Conservation (phyloP, 2,113 vertebrate genomes). For the Podarcis raffonei region DNA sequence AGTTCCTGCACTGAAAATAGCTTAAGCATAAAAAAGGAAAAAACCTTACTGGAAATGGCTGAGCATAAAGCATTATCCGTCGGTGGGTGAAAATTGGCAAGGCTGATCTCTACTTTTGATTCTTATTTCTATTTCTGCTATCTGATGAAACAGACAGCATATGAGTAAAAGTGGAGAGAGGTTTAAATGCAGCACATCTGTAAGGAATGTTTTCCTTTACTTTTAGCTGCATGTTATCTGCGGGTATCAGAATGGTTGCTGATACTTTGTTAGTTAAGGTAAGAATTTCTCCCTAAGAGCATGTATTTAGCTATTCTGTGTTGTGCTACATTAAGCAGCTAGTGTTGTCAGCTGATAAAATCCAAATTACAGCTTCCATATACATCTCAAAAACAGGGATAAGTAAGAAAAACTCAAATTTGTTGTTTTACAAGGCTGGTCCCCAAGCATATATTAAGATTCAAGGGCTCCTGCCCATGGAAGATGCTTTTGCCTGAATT, state of each 20-base stretch:
- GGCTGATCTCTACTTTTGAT: slow-evolving; percentile 19
- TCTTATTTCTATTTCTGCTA: slow-evolving; percentile 28
- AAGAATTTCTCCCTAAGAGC: neutral
- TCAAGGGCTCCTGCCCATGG: neutral
- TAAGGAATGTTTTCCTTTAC: slow-evolving; percentile 12
- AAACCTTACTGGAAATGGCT: slow-evolving; percentile 7
- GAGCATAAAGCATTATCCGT: neutral
- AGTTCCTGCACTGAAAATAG: slow-evolving; percentile 9
- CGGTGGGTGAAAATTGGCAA: neutral
- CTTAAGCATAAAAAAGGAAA: slow-evolving; percentile 13
- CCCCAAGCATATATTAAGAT: neutral
- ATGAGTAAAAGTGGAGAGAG: neutral
- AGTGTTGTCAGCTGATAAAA: neutral
- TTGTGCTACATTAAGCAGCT: slow-evolving; percentile 11
- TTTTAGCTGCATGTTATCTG: neutral
- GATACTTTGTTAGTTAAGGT: neutral
- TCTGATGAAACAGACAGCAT: slow-evolving; percentile 16
- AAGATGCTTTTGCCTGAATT: neutral
- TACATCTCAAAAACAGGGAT: neutral
- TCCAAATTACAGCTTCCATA: neutral
- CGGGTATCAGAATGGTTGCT: neutral
- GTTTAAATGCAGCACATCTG: neutral
- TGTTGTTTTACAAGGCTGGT: neutral
- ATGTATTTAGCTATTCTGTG: neutral
- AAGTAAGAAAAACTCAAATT: neutral